Base-by-base conservation (phyloP, 1,140 invertebrate species). In the Octopus bimaculoides region DNA sequence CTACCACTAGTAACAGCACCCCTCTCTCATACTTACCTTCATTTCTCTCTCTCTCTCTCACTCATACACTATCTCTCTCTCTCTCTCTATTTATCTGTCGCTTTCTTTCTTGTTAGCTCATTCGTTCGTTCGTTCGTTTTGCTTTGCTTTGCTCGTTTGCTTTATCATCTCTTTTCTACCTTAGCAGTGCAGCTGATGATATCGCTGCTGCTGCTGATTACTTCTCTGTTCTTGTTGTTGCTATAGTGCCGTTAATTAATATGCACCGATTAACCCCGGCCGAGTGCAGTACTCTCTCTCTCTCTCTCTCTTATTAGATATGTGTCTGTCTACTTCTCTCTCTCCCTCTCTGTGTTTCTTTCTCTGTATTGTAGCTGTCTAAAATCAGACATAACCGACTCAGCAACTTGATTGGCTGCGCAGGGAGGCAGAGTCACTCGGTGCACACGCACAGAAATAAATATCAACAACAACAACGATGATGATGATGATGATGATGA, bases 321-420 rank as follows among this genome's bases (percentile, higher is more conserved):
- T 41, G 26, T 41, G 26, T 41, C 26, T 41, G 26, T 41, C 26
- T 41, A 41, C 26, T 41, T 41, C 26, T 41, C 26, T 41, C 26
- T 41, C 26, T 41, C 26, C 2, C 26, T 41, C 26, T 41, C 26
- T 41, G 0, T 41, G 0, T 41, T 41, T 41, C 26, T 41, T 41
- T 41, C 26, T 41, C 26, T 41, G 26, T 41, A 41, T 6, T 69
- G 66, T 69, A 69, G 26, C 17, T 6, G 17, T 14, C 26, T 20
- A 14, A 69, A n/a, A 69, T 69, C 66, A 69, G 66, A 69, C 66
- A 69, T 12, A 20, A 69, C 66, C 26, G 17, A 69, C 66, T 69
- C 66, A 69, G 66, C 66, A 69, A 69, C 66, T 69, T 69, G 17
- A 69, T 69, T 69, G 66, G 66, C 26, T 69, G 66, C 66, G 26